phyloP scores from a whole-genome alignment of 1,140 invertebrate genomes.

The Caenorhabditis briggsae region DNA sequence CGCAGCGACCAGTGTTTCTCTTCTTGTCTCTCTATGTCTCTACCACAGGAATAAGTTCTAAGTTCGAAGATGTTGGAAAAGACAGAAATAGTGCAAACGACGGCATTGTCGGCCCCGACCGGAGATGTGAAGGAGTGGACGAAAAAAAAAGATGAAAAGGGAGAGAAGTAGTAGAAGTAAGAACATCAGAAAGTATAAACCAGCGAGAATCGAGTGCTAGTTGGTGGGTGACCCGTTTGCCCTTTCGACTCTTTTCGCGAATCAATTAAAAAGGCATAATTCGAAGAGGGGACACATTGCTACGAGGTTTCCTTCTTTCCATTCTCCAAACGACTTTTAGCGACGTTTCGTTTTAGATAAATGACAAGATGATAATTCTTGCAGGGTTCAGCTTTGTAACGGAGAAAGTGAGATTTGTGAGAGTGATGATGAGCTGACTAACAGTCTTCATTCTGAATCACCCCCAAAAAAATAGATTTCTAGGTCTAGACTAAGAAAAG shows the following conservation, averaged over 20 bases:
- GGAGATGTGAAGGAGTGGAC: no score
- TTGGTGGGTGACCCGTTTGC: slow-evolving; percentile 29
- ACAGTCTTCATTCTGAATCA: no score
- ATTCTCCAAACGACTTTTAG: no score
- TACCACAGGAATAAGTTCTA: not conserved
- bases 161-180: slow-evolving; percentile 11
- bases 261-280: slow-evolving; percentile 47
- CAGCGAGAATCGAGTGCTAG: not conserved
- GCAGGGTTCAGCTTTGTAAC: no score
- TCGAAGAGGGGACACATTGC: not conserved
- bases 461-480: no score
- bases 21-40: slow-evolving; percentile 52
- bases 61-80: not conserved
- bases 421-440: no score
- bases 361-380: no score
- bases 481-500: no score
- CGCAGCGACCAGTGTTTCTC: slow-evolving; percentile 28
- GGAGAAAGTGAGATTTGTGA: no score
- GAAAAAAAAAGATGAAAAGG: not conserved
- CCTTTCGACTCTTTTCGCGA: slow-evolving; percentile 23
- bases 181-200: slow-evolving; percentile 22
- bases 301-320: not conserved
- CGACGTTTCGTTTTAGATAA: no score
- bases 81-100: slow-evolving; percentile 30
- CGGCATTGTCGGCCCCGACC: not conserved